Percentiles rank a stretch among this genome's conserved stretches.
phyloP scores from a whole-genome alignment of 2,113 vertebrate genomes.

The Xenopus tropicalis region DNA sequence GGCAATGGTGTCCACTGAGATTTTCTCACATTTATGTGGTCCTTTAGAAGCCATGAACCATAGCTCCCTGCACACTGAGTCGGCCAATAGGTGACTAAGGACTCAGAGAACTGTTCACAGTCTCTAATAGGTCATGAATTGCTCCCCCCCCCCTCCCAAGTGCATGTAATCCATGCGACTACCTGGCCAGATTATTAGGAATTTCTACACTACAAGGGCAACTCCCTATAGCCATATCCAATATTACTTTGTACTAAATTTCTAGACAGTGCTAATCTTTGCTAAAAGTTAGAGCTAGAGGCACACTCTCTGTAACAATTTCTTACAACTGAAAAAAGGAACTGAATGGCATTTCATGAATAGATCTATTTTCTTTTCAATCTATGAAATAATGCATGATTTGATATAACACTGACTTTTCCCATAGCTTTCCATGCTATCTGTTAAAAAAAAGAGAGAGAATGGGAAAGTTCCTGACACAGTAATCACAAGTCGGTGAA shows the following conservation, averaged over 20 bases:
- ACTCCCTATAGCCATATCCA: neutral
- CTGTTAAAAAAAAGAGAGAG: slow-evolving; percentile 53
- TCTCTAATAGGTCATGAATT: too few species aligned
- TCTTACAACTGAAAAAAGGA: slow-evolving; percentile 52
- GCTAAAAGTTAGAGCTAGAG: slow-evolving; percentile 8
- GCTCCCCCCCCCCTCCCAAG: too few species aligned
- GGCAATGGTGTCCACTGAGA: too few species aligned
- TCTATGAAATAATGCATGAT: slow-evolving; percentile 75
- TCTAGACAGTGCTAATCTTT: neutral
- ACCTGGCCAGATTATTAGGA: too few species aligned
- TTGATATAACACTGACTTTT: slow-evolving; percentile 77
- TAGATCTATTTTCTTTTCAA: slow-evolving; percentile 77
- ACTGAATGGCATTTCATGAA: slow-evolving; percentile 72
- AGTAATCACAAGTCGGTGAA: slow-evolving; percentile 81
- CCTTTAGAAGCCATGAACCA: too few species aligned
- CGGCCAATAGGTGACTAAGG: too few species aligned
- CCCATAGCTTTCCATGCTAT: slow-evolving; percentile 64
- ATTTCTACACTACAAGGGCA: too few species aligned
- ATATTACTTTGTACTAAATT: neutral
- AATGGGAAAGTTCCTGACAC: slow-evolving; percentile 70
- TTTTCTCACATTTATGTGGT: too few species aligned
- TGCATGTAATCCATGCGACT: too few species aligned
- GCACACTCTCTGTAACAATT: slow-evolving; percentile 22
- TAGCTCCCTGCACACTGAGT: too few species aligned
- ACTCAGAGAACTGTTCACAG: too few species aligned